A percentile compares a stretch with the other conserved stretches of the same genome.
Evolutionary conservation across 2,113 vertebrate genomes (phyloP).

Genomic region (Carassius carassius): DNA sequence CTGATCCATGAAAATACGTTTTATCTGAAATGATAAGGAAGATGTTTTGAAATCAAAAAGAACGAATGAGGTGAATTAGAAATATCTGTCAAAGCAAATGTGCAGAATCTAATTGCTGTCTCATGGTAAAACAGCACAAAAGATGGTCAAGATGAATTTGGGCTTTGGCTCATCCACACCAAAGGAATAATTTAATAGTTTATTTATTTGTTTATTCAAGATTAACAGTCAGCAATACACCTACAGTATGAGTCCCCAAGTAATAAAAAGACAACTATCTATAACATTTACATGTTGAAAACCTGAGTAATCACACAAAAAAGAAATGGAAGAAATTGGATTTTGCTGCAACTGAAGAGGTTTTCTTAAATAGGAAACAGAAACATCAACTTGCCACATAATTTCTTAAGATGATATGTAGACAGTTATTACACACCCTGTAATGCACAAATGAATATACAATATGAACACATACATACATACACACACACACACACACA

Average conservation of each 20-base stretch:
- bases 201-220: background rate
- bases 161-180: background rate
- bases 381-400: background rate
- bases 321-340: background rate
- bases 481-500: constrained; percentile 14
- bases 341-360: background rate
- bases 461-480: constrained; percentile 16
- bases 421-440: background rate
- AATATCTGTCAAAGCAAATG: background rate
- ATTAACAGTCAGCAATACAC: background rate
- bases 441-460: background rate
- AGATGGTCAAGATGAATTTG: background rate
- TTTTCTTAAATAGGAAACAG: background rate
- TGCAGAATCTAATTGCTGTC: background rate
- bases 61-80: background rate
- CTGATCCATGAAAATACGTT: background rate
- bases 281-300: background rate
- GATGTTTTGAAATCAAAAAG: background rate
- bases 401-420: constrained; percentile 18
- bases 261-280: background rate
- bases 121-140: background rate
- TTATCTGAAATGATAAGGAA: background rate
- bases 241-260: background rate
- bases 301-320: background rate
- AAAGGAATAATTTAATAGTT: background rate